Percentiles rank a stretch among this genome's conserved stretches.
Conservation (phyloP, 2,797 vertebrate genomes). For the Botia almorhae region DNA sequence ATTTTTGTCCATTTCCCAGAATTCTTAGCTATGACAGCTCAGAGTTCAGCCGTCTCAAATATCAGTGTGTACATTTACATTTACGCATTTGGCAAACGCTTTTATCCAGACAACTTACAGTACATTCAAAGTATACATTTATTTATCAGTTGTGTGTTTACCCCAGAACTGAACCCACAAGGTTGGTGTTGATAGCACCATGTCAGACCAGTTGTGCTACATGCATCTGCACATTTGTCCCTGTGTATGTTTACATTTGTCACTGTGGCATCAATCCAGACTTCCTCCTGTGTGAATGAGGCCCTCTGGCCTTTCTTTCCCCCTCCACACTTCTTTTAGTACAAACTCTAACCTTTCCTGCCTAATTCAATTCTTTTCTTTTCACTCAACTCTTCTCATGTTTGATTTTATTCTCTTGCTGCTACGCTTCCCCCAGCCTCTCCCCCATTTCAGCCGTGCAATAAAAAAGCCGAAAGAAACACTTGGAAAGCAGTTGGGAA, state of each 20-base stretch:
- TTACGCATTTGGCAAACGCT: neutral
- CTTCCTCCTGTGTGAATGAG: constrained; percentile 46
- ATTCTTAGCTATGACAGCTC: neutral
- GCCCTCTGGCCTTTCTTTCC: constrained; percentile 65
- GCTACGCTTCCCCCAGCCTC: constrained; percentile 41
- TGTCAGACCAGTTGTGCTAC: neutral
- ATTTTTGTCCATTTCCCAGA: constrained; percentile 7
- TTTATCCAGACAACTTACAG: neutral
- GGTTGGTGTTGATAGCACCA: too few relatives aligned
- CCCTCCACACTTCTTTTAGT: constrained; percentile 45
- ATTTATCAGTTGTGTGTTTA: neutral
- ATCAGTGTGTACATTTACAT: neutral
- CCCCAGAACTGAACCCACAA: neutral
- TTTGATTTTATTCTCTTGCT: constrained; percentile 59
- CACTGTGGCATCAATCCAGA: constrained; percentile 26
- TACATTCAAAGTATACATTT: neutral
- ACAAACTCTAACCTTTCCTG: constrained; percentile 52
- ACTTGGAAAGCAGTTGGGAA: constrained; percentile 76
- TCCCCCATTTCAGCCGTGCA: constrained; percentile 48
- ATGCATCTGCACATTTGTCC: neutral
- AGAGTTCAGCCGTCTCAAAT: constrained; percentile 6
- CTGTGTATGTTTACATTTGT: constrained; percentile 8
- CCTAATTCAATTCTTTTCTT: constrained; percentile 74
- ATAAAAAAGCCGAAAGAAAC: constrained; percentile 65
- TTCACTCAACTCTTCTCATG: constrained; percentile 39